A percentile compares a stretch with the other conserved stretches of the same genome.
Conservation (phyloP, 92 coral and sea anemone species). For the Parazoanthus darwini region DNA sequence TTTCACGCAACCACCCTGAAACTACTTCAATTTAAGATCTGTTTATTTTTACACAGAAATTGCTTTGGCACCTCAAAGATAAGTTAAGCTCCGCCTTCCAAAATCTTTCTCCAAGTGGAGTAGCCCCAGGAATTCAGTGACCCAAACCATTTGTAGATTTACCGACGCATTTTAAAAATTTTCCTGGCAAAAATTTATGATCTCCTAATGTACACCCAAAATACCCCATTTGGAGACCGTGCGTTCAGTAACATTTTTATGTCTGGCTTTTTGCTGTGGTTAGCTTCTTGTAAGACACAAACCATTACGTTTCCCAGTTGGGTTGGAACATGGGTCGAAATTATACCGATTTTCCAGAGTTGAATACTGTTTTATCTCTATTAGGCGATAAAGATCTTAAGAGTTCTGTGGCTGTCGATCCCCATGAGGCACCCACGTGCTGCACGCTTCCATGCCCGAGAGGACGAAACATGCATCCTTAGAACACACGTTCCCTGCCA, state of each 20-base stretch:
- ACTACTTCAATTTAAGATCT: neutral
- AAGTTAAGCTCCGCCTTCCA: neutral
- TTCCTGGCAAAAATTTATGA: neutral
- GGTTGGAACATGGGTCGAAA: no score
- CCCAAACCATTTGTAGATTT: neutral
- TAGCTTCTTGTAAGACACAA: neutral
- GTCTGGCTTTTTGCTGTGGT: neutral
- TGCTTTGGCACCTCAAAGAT: neutral
- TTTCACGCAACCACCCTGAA: neutral
- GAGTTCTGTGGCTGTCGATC: neutral
- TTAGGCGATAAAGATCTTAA: conserved; percentile 5
- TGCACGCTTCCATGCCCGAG: conserved; percentile 7
- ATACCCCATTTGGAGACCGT: neutral
- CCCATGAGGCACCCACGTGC: conserved; percentile 21
- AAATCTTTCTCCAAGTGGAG: neutral
- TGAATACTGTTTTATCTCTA: neutral
- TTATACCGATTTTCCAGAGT: neutral
- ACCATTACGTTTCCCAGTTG: neutral
- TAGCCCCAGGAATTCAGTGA: neutral
- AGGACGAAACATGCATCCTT: conserved; percentile 4
- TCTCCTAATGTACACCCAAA: neutral
- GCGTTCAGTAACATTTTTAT: neutral
- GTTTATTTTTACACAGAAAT: neutral
- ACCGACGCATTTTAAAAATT: neutral
- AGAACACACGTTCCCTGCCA: neutral